Base-by-base conservation (phyloP, 2,888 invertebrate genomes). In the Acanthacorydalis orientalis region DNA sequence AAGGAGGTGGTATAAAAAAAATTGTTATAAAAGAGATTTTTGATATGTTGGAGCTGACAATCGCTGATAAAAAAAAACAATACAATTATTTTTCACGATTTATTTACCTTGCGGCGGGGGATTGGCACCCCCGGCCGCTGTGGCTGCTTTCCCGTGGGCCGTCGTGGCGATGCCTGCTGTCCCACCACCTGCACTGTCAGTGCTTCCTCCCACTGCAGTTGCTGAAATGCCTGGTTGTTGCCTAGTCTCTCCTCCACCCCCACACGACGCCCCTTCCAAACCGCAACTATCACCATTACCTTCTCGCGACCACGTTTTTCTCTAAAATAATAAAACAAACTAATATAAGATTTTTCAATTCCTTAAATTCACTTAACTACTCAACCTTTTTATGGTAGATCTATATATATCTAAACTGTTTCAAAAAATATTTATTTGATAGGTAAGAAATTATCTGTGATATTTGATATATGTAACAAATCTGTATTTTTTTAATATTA, bases 101-200 rank as follows among this genome's bases (percentile, higher is more conserved):
- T 63, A 62, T 60, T 64, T 64, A 68, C 68, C 68, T 68, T 68
- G 68, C 65, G 68, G 67, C 77, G 77, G 77, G 74, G 77, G 76
- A 73, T 74, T 76, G 68, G 73, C 75, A 70, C 78, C 79, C 70
- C 76, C 78, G 67, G 86, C 87, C 71, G 80, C 79, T 70, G 46
- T 39, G 39, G 80, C 77, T 71, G 81, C 80, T 70, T 82, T 83
- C 72, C 80, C 79, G 73, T 82, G 82, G 64, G 83, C 80, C 76
- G 83, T 80, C 79, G 83, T 83, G 70, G 78, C 75, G 63, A 69
- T 58, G 54, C 60, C 65, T 60, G 46, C 31, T 61, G 63, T 45
- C 52, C n/a, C 12, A 35, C n/a, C 55, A 56, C 60, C 60, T 61
- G 59, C 60, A 59, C 61, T 57, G 55, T 55, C 57, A 57, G 59